These are phyloP conservation scores for Cryptus armator DNA, from an alignment of 2,888 invertebrate species.

Conservation along the genomic window DNA sequence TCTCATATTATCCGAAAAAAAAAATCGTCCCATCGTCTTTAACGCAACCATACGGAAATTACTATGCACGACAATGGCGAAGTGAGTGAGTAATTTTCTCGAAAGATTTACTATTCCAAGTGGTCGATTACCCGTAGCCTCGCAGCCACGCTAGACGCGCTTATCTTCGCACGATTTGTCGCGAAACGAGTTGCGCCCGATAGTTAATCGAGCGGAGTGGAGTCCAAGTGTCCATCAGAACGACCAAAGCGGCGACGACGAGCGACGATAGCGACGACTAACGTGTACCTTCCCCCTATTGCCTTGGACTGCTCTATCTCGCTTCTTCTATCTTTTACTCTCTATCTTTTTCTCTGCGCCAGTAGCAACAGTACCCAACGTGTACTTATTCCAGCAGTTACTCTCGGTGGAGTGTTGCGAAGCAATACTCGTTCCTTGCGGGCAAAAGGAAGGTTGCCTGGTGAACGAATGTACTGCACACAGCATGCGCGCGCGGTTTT, in stretches of 20 bases:
- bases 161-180: conserved; percentile 62
- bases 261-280: conserved; percentile 38
- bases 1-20: not conserved
- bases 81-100: conserved; percentile 46
- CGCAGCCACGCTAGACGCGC: conserved; percentile 33
- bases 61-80: not conserved
- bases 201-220: conserved; percentile 70
- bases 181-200: conserved; percentile 54
- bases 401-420: conserved; percentile 54
- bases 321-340: conserved; percentile 45
- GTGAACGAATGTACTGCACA: conserved; percentile 38
- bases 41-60: not conserved
- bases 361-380: conserved; percentile 2
- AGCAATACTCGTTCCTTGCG: conserved; percentile 60
- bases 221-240: conserved; percentile 69
- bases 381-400: conserved; percentile 69
- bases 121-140: conserved; percentile 55
- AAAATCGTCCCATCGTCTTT: conserved; percentile 8
- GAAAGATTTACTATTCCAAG: conserved; percentile 51
- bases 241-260: conserved; percentile 29
- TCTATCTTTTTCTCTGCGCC: conserved; percentile 33
- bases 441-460: not conserved
- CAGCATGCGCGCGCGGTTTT: conserved; percentile 70
- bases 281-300: conserved; percentile 1
- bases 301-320: conserved; percentile 50